These are phyloP conservation scores for Pardalotus punctatus DNA, from an alignment of 2,113 vertebrate species.

Conservation along the genomic window DNA sequence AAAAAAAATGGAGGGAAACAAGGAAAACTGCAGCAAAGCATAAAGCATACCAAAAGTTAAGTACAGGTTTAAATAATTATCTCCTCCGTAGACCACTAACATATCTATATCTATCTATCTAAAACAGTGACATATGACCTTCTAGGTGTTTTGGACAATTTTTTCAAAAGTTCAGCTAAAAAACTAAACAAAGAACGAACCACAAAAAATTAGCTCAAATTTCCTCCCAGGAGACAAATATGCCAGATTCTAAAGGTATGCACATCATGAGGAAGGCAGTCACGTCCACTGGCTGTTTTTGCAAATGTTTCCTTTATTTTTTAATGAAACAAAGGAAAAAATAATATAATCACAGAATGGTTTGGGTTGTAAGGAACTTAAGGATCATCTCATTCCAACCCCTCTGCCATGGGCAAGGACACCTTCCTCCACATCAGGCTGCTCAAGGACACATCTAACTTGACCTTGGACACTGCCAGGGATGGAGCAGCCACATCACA, in stretches of 20 bases:
- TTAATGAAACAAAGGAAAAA: neutral
- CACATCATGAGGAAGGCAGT: neutral
- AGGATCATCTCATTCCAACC: neutral
- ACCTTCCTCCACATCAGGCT: neutral
- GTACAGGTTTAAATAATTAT: neutral
- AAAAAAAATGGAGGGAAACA: neutral
- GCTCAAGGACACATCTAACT: neutral
- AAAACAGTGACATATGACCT: neutral
- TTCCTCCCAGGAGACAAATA: neutral
- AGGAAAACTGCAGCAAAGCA: neutral
- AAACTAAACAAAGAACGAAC: neutral
- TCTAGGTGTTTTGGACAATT: neutral
- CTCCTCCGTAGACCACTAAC: neutral
- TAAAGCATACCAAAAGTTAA: neutral
- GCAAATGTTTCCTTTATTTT: neutral
- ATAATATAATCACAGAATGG: neutral
- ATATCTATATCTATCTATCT: neutral
- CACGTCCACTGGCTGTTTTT: neutral
- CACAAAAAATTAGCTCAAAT: neutral
- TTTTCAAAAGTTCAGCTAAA: neutral
- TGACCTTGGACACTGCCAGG: neutral
- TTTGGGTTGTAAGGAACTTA: neutral
- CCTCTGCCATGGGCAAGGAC: neutral
- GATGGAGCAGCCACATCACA: neutral
- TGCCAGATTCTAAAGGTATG: neutral